Percentiles rank a stretch among this genome's conserved stretches.
These are phyloP conservation scores for Phenganax subtilis DNA, from an alignment of 92 coral and sea anemone genomes.

Conservation along the genomic window DNA sequence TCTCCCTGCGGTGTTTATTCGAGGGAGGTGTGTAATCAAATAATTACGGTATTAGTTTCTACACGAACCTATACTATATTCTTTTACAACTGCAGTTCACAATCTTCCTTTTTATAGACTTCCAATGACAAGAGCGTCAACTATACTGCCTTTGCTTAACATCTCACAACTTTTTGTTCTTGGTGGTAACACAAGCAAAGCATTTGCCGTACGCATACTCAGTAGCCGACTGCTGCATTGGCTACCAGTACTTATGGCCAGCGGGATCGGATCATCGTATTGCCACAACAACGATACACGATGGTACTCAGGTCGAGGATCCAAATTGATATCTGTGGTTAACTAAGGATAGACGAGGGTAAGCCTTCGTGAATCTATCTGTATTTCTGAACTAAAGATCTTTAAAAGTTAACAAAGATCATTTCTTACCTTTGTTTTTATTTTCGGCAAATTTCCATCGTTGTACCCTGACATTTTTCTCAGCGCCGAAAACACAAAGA, in stretches of 20 bases:
- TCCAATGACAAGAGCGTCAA: conserved; percentile 78
- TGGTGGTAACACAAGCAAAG: conserved; percentile 79
- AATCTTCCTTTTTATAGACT: conserved; percentile 8
- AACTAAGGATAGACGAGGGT: conserved; percentile 40
- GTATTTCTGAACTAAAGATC: not conserved
- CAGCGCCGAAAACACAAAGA: conserved; percentile 87
- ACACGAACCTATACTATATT: too few species aligned
- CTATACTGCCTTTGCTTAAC: conserved; percentile 56
- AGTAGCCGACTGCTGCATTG: conserved; percentile 96
- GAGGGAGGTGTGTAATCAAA: not conserved
- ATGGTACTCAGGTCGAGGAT: conserved; percentile 90
- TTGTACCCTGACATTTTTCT: conserved; percentile 74
- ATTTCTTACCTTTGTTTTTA: conserved; percentile 66
- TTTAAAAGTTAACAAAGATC: not conserved
- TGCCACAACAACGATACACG: conserved; percentile 83
- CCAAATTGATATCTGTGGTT: conserved; percentile 56
- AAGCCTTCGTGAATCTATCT: not conserved
- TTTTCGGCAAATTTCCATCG: conserved; percentile 59
- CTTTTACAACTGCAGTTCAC: not conserved
- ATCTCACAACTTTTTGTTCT: conserved; percentile 55
- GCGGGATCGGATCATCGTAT: conserved; percentile 69
- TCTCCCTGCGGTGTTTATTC: too few species aligned
- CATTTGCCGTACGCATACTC: conserved; percentile 98
- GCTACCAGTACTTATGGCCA: conserved; percentile 84
- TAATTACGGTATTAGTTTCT: not conserved